Percentiles rank a stretch among this genome's conserved stretches.
These are phyloP conservation scores for Malurus elegans DNA, from an alignment of 2,113 vertebrate genomes.

Conservation along the genomic window DNA sequence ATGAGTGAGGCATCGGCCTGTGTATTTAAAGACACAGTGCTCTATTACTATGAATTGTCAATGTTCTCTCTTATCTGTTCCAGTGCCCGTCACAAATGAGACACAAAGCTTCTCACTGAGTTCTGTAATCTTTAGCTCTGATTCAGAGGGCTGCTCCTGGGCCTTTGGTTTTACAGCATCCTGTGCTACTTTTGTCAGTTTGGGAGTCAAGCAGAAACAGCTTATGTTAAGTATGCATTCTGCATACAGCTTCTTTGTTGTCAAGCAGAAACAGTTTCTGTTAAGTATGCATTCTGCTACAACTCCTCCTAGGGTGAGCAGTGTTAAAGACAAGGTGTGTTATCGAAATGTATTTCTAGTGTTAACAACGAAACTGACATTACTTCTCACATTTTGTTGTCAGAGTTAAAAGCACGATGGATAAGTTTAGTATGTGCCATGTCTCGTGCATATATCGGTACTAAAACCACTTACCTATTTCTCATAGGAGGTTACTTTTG, in stretches of 20 bases:
- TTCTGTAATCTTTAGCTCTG: background rate
- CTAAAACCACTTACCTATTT: background rate
- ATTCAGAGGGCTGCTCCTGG: background rate
- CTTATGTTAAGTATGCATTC: background rate
- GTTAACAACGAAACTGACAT: background rate
- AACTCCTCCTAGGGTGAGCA: background rate
- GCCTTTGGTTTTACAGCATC: background rate
- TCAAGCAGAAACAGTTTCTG: background rate
- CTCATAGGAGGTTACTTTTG: background rate
- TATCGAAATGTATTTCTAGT: background rate
- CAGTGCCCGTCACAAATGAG: background rate
- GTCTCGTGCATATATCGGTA: fast-evolving
- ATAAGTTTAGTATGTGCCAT: background rate
- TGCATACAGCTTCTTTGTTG: background rate
- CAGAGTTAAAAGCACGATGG: background rate
- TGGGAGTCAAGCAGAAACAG: background rate
- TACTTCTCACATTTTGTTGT: background rate
- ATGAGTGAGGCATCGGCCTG: background rate
- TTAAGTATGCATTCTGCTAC: background rate
- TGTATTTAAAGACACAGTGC: background rate
- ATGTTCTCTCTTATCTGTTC: background rate
- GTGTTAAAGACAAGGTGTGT: background rate
- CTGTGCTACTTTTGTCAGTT: background rate
- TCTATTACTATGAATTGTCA: background rate
- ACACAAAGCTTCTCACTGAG: background rate